Evolutionary conservation across 2,888 invertebrate species (phyloP), one percentile per base, ranked within the genome.

Genomic region (Megamerina dolium): DNA sequence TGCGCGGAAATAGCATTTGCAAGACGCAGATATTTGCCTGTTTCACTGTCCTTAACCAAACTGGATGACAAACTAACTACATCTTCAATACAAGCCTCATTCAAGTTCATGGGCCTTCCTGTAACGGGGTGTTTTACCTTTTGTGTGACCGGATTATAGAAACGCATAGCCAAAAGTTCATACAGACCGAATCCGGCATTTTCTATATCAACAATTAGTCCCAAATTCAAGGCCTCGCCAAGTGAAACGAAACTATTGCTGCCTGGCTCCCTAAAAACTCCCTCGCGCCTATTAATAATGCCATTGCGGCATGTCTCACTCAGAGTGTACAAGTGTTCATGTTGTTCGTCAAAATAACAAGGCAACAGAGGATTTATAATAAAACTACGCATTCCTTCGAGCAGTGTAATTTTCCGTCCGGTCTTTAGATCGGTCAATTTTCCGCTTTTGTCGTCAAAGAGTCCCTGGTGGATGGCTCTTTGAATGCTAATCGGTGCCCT

Each of bases 191-290:
- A 88, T 41, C 84, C 82, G 26, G 85, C 83, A 53, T 82, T 84
- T 74, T 91, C 85, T 53, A 90, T 87, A 59, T 91, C 90, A n/a
- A 91, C 80, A 47, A 92, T 85, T 36, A 86, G 74, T 5, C 88
- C 89, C 55, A 81, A 67, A 49, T 82, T 82, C 66, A 91, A 74
- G 1, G 91, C 90, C 60, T 83, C 81, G 18, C 81, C 81, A 5
- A 91, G 65, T 8, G 84, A 74, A 31, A 89, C 76, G 47, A 77
- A 74, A 14, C 77, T 74, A 52, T 80, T 80, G 6, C 81, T 79
- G 40, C 79, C 77, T 1, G 85, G 83, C 56, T 87, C 85, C 34
- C 78, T 80, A 68, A 88, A 89, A 48, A 81, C 82, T 2, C 89
- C 89, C 33, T 80, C 82, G 47, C 85, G 75, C 54, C 87, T 78